Conservation (phyloP, 2,888 invertebrate species). For the Acrobasis repandana region DNA sequence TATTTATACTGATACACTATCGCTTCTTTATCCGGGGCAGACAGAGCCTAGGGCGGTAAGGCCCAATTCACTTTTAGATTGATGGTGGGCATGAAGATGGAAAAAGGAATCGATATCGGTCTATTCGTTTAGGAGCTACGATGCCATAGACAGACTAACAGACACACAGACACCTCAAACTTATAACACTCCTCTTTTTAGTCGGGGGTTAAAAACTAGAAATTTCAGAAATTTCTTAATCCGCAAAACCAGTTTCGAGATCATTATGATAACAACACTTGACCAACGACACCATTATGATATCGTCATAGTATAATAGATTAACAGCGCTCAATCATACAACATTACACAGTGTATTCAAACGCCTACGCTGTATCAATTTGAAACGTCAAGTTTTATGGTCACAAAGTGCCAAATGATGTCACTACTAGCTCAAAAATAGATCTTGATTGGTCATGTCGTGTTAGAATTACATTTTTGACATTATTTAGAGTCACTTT, state of each 20-base stretch:
- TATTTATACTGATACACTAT: too few species aligned
- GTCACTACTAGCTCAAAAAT: constrained; percentile 24
- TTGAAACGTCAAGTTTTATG: constrained; percentile 27
- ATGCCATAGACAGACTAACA: too few species aligned
- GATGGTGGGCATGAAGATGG: too few species aligned
- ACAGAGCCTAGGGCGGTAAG: too few species aligned
- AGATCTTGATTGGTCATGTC: constrained; percentile 11
- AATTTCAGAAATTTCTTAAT: neutral
- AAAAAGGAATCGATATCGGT: too few species aligned
- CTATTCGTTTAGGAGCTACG: too few species aligned
- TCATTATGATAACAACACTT: neutral
- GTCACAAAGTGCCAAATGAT: constrained; percentile 22
- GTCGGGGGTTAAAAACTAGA: too few species aligned
- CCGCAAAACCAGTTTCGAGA: neutral
- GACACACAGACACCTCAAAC: too few species aligned
- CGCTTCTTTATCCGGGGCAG: too few species aligned
- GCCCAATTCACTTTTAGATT: too few species aligned
- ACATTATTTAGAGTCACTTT: too few species aligned
- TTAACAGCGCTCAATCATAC: neutral
- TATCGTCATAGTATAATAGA: constrained; percentile 2
- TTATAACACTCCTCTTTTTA: too few species aligned
- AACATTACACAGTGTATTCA: constrained; percentile 4
- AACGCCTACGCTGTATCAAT: constrained; percentile 24
- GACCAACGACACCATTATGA: neutral
- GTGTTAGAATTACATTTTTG: neutral